Base-by-base conservation (phyloP, 2,113 vertebrate species). In the Stigmatopora nigra region DNA sequence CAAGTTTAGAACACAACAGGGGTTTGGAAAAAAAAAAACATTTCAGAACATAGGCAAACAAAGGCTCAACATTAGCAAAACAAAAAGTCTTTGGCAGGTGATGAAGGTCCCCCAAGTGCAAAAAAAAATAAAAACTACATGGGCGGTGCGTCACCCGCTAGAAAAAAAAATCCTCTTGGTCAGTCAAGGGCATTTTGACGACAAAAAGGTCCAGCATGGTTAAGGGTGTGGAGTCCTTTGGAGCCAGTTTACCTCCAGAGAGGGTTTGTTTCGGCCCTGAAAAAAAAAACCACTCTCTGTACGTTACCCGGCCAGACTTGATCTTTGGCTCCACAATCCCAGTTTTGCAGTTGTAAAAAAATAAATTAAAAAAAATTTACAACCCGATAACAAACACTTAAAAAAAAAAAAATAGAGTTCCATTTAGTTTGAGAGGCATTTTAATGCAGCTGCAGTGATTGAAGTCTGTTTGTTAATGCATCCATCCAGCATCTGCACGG, bases 1-100 rank as follows among this genome's bases (percentile, higher is more conserved):
- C 93, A 94, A 93, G 94, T 99, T 98, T 98, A 95, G 94, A 94
- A 85, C 87, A 95, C 85, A 92, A 86, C 86, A 90, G 73, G 80
- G 85, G 86, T 85, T 78, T 41, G 1, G n/a, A 38, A 38, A 8
- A 87, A 87, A 88, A 85, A 5, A 49, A 82, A 87, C 84, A 88
- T 77, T 82, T 81, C 81, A 86, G 38, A 80, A 75, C 65, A 77
- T 70, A 71, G 25, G 25, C 14, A 41, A 44, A 46, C 38, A 52
- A 44, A 61, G 13, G 58, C 19, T 44, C 6, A 45, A 61, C 17
- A 7, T 12, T 7, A 4, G 41, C 1, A 46, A 61, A 61, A 48
- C 46, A 22, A 47, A 48, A 63, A 19, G 17, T 49, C 15, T 1
- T 13, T 11, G 19, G 19, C 0, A 25, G n/a, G 48, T 35, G 17